Evolutionary conservation across 1,140 invertebrate genomes (phyloP).

Genomic region (Zaprionus nigranus): DNA sequence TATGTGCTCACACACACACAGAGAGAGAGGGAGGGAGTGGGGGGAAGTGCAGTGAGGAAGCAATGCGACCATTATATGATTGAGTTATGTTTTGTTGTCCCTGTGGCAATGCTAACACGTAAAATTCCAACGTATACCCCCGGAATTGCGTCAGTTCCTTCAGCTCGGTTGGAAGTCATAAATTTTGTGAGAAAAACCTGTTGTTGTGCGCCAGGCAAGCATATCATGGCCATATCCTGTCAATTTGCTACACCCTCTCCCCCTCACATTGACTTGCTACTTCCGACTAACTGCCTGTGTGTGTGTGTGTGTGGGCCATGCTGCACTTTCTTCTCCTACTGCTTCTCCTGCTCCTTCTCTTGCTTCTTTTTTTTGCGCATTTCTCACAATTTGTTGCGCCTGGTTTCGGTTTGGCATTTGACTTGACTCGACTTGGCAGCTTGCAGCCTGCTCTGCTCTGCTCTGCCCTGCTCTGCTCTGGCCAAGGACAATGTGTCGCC

Average conservation of each 20-base stretch:
- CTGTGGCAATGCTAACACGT: slow-evolving; percentile 53
- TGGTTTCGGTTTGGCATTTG: slow-evolving; percentile 46
- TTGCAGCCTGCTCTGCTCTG: not conserved
- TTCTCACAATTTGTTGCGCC: slow-evolving; percentile 73
- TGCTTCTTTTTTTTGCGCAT: slow-evolving; percentile 48
- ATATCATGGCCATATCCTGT: slow-evolving; percentile 70
- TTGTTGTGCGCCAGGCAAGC: slow-evolving; percentile 53
- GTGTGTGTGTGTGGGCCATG: slow-evolving; percentile 8
- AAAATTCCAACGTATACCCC: slow-evolving; percentile 42
- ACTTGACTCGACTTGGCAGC: slow-evolving; percentile 57
- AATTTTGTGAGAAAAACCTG: slow-evolving; percentile 70
- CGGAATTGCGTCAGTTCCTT: slow-evolving; percentile 7
- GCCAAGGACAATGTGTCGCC: slow-evolving; percentile 51
- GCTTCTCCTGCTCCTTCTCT: slow-evolving; percentile 31
- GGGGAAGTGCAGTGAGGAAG: slow-evolving; percentile 22
- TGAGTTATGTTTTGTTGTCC: slow-evolving; percentile 64
- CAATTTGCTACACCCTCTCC: slow-evolving; percentile 58
- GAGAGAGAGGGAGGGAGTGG: no score
- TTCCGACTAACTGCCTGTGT: not conserved
- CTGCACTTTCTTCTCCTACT: slow-evolving; percentile 16
- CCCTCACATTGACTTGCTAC: slow-evolving; percentile 8
- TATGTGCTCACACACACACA: slow-evolving; percentile 18
- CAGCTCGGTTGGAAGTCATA: slow-evolving; percentile 41
- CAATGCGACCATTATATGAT: slow-evolving; percentile 74
- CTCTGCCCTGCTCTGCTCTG: not conserved